Percentiles rank a stretch among this genome's conserved stretches.
Conservation (phyloP, 1,140 invertebrate genomes). For the Chironomus striatipennis region DNA sequence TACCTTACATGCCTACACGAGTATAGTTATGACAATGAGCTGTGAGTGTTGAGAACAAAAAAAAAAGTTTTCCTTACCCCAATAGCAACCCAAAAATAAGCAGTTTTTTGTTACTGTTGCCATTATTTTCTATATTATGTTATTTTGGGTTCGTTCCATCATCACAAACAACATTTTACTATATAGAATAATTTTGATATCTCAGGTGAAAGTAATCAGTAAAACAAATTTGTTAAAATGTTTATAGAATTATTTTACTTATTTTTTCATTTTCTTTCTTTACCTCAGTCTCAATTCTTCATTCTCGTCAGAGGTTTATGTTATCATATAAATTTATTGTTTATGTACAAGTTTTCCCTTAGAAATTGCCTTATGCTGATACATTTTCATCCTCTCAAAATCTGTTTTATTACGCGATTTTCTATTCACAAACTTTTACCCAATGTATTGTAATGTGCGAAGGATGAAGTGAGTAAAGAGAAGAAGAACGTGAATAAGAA, state of each 20-base stretch:
- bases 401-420: not conserved
- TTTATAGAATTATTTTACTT: not conserved
- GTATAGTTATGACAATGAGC: too few relatives aligned
- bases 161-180: too few relatives aligned
- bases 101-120: not conserved
- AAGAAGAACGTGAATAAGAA: too few relatives aligned
- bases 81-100: too few relatives aligned
- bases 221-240: constrained; percentile 20
- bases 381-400: not conserved
- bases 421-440: not conserved
- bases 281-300: too few relatives aligned
- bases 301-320: too few relatives aligned
- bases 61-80: not conserved
- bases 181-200: constrained; percentile 20
- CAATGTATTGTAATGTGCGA: too few relatives aligned
- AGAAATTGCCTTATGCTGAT: not conserved
- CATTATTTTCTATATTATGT: not conserved
- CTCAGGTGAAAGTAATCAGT: constrained; percentile 20
- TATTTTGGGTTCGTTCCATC: not conserved
- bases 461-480: too few relatives aligned
- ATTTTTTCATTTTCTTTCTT: too few relatives aligned
- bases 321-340: not conserved
- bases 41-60: not conserved
- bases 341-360: not conserved
- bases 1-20: not conserved